A percentile compares a stretch with the other conserved stretches of the same genome.
phyloP scores from a whole-genome alignment of 2,113 vertebrate species.

The Todiramphus saurophagus region DNA sequence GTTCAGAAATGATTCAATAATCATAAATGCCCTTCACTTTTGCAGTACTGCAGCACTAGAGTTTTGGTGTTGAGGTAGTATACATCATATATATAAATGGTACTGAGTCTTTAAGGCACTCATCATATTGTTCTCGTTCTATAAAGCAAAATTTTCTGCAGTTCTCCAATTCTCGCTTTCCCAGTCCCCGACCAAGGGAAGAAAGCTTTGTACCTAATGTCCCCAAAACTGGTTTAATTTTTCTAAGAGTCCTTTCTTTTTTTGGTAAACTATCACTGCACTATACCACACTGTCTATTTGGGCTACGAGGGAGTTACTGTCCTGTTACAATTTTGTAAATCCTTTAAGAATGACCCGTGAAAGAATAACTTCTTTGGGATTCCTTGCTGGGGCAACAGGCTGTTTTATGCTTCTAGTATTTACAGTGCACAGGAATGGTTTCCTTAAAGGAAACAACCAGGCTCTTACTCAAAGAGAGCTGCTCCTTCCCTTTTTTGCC shows the following conservation, averaged over 20 bases:
- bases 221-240: background rate
- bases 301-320: background rate
- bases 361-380: background rate
- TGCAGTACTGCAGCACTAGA: background rate
- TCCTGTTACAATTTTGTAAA: background rate
- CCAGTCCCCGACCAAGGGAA: background rate
- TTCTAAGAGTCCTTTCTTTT: background rate
- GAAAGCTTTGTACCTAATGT: background rate
- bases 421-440: background rate
- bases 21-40: background rate
- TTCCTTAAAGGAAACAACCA: background rate
- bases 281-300: background rate
- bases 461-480: background rate
- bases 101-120: background rate
- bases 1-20: background rate
- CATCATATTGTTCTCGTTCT: background rate
- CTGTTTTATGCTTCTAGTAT: background rate
- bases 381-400: background rate
- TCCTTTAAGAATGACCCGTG: background rate
- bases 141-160: background rate
- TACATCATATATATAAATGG: background rate
- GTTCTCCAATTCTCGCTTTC: background rate
- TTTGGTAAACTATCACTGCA: background rate
- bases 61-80: background rate
- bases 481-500: background rate